These are phyloP conservation scores for Mythimna loreyi DNA, from an alignment of 2,888 invertebrate species.

Conservation along the genomic window DNA sequence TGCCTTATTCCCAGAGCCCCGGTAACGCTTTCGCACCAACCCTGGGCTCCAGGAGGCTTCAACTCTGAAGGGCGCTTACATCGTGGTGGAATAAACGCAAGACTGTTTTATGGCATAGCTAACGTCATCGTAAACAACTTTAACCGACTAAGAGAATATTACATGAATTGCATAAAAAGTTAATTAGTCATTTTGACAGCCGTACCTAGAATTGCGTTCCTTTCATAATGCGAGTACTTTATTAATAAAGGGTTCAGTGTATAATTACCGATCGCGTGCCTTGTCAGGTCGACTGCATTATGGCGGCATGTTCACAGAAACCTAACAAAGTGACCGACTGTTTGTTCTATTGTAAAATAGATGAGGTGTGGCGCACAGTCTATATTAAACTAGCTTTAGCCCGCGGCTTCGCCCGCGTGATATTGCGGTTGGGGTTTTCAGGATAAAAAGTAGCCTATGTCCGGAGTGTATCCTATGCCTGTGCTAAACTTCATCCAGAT, in stretches of 20 bases:
- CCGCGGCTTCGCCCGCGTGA: too few relatives aligned
- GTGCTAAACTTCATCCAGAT: too few relatives aligned
- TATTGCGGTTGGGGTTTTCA: too few relatives aligned
- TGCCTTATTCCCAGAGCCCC: too few relatives aligned
- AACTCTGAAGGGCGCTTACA: too few relatives aligned
- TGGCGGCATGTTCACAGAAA: conserved; percentile 33
- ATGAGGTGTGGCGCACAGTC: background rate
- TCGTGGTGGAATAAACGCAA: background rate
- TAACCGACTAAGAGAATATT: background rate
- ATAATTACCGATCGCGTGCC: conserved; percentile 46
- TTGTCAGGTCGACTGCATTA: conserved; percentile 31
- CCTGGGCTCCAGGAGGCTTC: too few relatives aligned
- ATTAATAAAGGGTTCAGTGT: conserved; percentile 17
- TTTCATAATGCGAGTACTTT: conserved; percentile 24
- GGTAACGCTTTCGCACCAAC: too few relatives aligned
- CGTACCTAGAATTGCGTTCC: background rate
- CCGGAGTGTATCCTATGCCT: too few relatives aligned
- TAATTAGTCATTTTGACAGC: background rate
- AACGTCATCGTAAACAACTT: too few relatives aligned
- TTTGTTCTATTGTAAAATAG: conserved; percentile 30
- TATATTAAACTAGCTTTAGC: background rate
- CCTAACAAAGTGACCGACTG: conserved; percentile 12
- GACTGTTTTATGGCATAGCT: too few relatives aligned
- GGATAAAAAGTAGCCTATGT: too few relatives aligned
- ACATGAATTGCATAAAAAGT: conserved; percentile 2